Evolutionary conservation across 1,140 invertebrate species (phyloP).

Genomic region (Whitmania pigra): DNA sequence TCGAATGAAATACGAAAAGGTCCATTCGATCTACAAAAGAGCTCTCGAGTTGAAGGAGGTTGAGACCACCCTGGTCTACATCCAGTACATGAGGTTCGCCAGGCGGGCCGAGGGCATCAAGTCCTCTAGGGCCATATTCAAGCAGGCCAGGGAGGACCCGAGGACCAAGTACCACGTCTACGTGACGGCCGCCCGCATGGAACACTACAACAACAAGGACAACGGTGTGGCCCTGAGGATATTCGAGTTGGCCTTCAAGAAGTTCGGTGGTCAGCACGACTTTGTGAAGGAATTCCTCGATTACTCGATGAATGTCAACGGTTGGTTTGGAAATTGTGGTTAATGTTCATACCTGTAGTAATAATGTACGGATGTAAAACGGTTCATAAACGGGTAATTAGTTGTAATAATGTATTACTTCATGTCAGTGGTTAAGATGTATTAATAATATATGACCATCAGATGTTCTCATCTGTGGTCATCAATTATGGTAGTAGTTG

Average conservation of each 20-base stretch:
- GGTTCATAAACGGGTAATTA: too few relatives aligned
- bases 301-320: constrained; percentile 92
- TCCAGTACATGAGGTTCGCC: constrained; percentile 98
- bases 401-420: too few relatives aligned
- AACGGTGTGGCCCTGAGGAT: constrained; percentile 63
- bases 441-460: too few relatives aligned
- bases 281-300: constrained; percentile 92
- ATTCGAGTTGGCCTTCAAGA: constrained; percentile 93
- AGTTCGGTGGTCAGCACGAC: constrained; percentile 82
- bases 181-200: constrained; percentile 91
- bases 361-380: too few relatives aligned
- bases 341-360: too few relatives aligned
- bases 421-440: too few relatives aligned
- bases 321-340: too few relatives aligned
- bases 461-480: too few relatives aligned
- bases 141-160: constrained; percentile 79
- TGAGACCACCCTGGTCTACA: constrained; percentile 87
- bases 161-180: constrained; percentile 80
- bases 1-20: constrained; percentile 87
- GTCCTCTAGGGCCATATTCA: constrained; percentile 83
- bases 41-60: constrained; percentile 72
- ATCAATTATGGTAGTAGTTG: too few relatives aligned
- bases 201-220: constrained; percentile 93
- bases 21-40: constrained; percentile 88
- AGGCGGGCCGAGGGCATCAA: constrained; percentile 93